Evolutionary conservation across 2,113 vertebrate species (phyloP), one percentile per base, ranked within the genome.

Genomic region (Prolemur simus): DNA sequence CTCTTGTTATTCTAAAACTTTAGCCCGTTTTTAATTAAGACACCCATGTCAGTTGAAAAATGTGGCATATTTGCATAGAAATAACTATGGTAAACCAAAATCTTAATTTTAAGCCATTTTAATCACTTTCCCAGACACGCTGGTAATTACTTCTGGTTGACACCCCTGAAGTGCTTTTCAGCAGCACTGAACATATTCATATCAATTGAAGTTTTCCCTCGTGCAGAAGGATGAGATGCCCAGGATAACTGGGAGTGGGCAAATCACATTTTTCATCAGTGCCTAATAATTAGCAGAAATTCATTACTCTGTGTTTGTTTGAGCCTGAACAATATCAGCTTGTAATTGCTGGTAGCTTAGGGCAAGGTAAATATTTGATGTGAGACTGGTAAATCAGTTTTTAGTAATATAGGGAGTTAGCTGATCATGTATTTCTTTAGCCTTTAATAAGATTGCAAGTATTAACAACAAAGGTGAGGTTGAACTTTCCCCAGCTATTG

Each of bases 61-160:
- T 91, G 94, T 73, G 93, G 8, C 21, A 13, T 97, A 98, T 98
- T 98, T 99, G 98, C 98, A 98, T 98, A 98, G 96, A 98, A 98
- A 98, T 98, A 98, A 98, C 89, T 86, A 87, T 91, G 64, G 95
- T 45, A 97, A 98, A 94, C 29, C 96, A 87, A 98, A 98, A 98
- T 98, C 96, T 98, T 98, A 98, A 98, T 98, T 98, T 98, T 98
- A 97, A 98, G 87, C 60, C 56, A 98, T 98, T 98, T 98, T 99
- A 98, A 98, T 99, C 95, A 98, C 94, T 98, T 98, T 98, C 83
- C 77, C 77, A 96, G 89, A 96, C 81, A 95, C 4, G 17, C 78
- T 97, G 80, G 76, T 97, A 98, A 99, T 98, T 98, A 97, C 97
- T 98, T 98, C 63, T 97, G 95, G 95, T 97, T 97, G 97, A 98